phyloP scores from a whole-genome alignment of 2,797 vertebrate genomes.

The Lycodopsis pacificus region DNA sequence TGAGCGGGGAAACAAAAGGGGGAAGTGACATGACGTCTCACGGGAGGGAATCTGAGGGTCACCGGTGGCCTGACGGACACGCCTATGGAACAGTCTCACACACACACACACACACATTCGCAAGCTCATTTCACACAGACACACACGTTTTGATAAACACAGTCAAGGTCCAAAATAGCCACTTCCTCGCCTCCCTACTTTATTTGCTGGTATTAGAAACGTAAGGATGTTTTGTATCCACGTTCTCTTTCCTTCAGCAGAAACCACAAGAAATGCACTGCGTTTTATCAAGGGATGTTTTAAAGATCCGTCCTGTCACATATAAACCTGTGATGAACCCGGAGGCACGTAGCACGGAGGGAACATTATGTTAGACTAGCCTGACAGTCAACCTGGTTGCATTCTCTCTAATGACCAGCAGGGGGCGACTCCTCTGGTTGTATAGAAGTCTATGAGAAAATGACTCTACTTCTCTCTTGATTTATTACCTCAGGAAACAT shows the following conservation, averaged over 20 bases:
- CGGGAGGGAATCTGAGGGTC: conserved; percentile 81
- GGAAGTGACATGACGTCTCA: conserved; percentile 89
- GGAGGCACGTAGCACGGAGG: conserved; percentile 22
- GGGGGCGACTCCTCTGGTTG: neutral
- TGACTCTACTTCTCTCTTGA: no score
- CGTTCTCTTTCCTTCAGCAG: conserved; percentile 35
- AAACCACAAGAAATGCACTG: conserved; percentile 29
- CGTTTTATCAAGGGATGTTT: conserved; percentile 49
- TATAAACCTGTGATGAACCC: conserved; percentile 30
- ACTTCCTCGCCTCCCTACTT: conserved; percentile 54
- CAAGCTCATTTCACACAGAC: conserved; percentile 40
- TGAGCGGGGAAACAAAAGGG: conserved; percentile 87
- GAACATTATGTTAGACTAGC: conserved; percentile 17
- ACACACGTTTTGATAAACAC: conserved; percentile 47
- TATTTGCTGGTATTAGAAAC: conserved; percentile 67
- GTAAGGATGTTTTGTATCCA: conserved; percentile 66
- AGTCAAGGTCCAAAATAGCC: conserved; percentile 72
- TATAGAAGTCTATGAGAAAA: no score
- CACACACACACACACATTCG: conserved; percentile 50
- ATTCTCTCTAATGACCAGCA: neutral
- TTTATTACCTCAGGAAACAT: no score
- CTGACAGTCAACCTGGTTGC: neutral
- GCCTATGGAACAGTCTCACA: conserved; percentile 77
- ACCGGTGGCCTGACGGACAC: conserved; percentile 83
- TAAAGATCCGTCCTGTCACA: conserved; percentile 32